These are phyloP conservation scores for Clamator glandarius DNA, from an alignment of 2,797 vertebrate species.

Conservation along the genomic window DNA sequence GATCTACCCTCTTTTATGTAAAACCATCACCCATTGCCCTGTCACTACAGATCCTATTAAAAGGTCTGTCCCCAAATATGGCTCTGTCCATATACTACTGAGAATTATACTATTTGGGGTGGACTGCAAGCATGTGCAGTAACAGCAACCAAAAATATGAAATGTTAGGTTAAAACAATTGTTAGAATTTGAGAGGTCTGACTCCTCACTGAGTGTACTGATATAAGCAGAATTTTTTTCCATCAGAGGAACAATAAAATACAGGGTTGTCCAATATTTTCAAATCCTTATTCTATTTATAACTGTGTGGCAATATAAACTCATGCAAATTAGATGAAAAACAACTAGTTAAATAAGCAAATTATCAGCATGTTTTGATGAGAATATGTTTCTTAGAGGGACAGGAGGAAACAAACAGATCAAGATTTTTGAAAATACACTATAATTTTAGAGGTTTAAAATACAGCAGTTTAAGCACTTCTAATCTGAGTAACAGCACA, in stretches of 20 bases:
- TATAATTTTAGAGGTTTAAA: background rate
- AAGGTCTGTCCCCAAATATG: background rate
- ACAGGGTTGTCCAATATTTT: background rate
- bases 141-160: background rate
- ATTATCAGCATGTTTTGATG: background rate
- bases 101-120: background rate
- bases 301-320: background rate
- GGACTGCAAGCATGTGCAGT: background rate
- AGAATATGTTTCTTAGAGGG: background rate
- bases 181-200: background rate
- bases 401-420: background rate
- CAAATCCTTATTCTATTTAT: background rate
- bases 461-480: background rate
- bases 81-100: background rate
- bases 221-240: background rate
- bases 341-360: background rate
- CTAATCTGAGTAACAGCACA: background rate
- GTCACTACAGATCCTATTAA: background rate
- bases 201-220: background rate
- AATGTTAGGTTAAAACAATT: background rate
- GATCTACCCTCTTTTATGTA: background rate
- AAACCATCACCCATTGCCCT: background rate
- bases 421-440: background rate
- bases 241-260: background rate
- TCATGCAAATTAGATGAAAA: background rate